Evolutionary conservation across 30 jellyfish, hydroid and myxozoan species (phyloP), one percentile per base, ranked within the genome.

Genomic region (Turritopsis dohrnii): DNA sequence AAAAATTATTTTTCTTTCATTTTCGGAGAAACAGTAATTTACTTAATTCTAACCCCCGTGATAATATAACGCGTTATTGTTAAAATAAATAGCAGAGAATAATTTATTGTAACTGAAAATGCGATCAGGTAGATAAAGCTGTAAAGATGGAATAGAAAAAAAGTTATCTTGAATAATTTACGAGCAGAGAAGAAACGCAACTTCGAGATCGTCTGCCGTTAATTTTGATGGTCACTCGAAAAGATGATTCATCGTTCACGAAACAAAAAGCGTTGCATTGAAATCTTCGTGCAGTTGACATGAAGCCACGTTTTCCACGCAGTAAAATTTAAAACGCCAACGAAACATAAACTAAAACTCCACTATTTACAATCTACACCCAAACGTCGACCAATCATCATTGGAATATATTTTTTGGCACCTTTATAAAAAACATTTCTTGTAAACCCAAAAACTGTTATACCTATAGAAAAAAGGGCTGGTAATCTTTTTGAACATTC

Each of bases 61-160:
- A n/a, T 69, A 23, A 69, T n/a, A 9, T 23, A 27, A n/a, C 77
- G 77, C 30, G 30, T 69, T 69, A 69, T 69, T 69, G 77, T 69
- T 69, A 69, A 69, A 69, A 69, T 69, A 69, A 69, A 69, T 69
- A 69, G 77, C 28, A 69, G 30, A 69, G 1, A 69, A 69, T n/a
- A 69, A 69, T 41, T 23, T 69, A 69, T 69, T 69, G 77, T 69
- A 27, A 23, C 77, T n/a, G 31, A 23, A 69, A n/a, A 23, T 27
- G 30, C 77, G 77, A 69, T 69, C 77, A n/a, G 77, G 28, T 69
- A 23, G 77, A 69, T 69, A 69, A 69, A 69, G 30, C 77, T 69
- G 77, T 69, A 69, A 27, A 69, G 19, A 27, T 27, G 77, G 30
- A 69, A 69, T 69, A 69, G 30, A 69, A 69, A 69, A 69, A 69